A percentile compares a stretch with the other conserved stretches of the same genome.
These are phyloP conservation scores for Euwallacea fornicatus DNA, from an alignment of 1,140 invertebrate species.

Conservation along the genomic window DNA sequence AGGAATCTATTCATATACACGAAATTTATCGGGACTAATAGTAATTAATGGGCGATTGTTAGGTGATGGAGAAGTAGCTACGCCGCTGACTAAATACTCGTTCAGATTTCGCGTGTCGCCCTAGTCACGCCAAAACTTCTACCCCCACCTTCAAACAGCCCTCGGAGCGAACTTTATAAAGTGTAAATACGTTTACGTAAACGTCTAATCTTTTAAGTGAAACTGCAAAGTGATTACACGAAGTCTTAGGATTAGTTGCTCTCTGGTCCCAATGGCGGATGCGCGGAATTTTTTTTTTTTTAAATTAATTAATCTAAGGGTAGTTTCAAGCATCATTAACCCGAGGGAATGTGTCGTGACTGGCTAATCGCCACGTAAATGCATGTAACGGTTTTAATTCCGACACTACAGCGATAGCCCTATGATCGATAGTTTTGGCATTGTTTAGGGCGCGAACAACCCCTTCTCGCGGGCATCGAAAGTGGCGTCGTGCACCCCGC, in stretches of 20 bases:
- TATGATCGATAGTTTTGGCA: neutral
- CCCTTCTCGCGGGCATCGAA: neutral
- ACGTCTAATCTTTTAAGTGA: conserved; percentile 40
- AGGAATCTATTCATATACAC: no score
- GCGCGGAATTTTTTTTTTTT: neutral
- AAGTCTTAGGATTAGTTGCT: conserved; percentile 9
- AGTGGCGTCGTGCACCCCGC: neutral
- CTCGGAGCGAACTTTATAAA: conserved; percentile 33
- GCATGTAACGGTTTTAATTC: neutral
- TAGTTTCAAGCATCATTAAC: neutral
- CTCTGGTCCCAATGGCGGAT: no score
- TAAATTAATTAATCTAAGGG: neutral
- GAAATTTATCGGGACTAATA: no score
- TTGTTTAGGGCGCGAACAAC: neutral
- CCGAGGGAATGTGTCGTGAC: neutral
- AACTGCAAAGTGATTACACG: conserved; percentile 36
- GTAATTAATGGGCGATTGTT: no score
- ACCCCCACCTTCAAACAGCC: neutral
- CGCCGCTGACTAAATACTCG: no score
- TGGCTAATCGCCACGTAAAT: neutral
- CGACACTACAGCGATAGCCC: no score
- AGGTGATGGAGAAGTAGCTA: no score
- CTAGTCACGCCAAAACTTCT: conserved; percentile 8
- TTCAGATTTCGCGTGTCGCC: conserved; percentile 10
- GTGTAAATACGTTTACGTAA: conserved; percentile 35